These are phyloP conservation scores for Seira musarum DNA, from an alignment of 2,888 invertebrate species.

Conservation along the genomic window DNA sequence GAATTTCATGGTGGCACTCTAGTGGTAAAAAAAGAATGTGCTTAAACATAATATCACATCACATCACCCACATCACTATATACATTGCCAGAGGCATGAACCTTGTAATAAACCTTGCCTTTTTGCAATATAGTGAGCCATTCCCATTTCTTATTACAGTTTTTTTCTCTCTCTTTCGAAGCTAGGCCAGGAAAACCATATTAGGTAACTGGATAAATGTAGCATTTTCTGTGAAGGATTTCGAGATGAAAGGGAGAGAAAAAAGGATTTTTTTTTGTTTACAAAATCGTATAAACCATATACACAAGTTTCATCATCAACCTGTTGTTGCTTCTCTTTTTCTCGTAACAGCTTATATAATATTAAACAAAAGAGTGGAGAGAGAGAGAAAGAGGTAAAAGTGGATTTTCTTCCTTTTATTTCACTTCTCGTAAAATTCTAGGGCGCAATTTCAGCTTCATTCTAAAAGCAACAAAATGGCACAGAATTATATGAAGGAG, in stretches of 20 bases:
- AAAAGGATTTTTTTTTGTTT: slow-evolving; percentile 35
- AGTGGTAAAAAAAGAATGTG: background rate
- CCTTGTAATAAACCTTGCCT: slow-evolving; percentile 20
- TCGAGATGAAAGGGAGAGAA: slow-evolving; percentile 7
- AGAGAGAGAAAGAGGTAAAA: background rate
- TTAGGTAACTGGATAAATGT: slow-evolving; percentile 11
- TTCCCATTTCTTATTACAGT: background rate
- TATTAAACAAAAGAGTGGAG: background rate
- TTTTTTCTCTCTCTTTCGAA: background rate
- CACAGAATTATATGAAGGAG: slow-evolving; percentile 13
- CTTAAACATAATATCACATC: slow-evolving; percentile 13
- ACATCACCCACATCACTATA: background rate
- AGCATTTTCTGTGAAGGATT: slow-evolving; percentile 11
- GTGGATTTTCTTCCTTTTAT: slow-evolving; percentile 22
- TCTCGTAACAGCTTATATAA: background rate
- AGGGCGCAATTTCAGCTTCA: slow-evolving; percentile 13
- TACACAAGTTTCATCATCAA: slow-evolving; percentile 40
- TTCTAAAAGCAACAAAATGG: slow-evolving; percentile 2
- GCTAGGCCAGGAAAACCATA: slow-evolving; percentile 4
- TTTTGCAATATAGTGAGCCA: background rate
- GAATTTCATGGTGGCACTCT: slow-evolving; percentile 28
- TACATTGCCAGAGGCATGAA: slow-evolving; percentile 10
- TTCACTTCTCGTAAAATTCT: slow-evolving; percentile 29
- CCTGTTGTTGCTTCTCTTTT: slow-evolving; percentile 47
- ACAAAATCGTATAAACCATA: slow-evolving; percentile 37